phyloP scores from a whole-genome alignment of 2,888 invertebrate species.

The Heteromurus nitidus region DNA sequence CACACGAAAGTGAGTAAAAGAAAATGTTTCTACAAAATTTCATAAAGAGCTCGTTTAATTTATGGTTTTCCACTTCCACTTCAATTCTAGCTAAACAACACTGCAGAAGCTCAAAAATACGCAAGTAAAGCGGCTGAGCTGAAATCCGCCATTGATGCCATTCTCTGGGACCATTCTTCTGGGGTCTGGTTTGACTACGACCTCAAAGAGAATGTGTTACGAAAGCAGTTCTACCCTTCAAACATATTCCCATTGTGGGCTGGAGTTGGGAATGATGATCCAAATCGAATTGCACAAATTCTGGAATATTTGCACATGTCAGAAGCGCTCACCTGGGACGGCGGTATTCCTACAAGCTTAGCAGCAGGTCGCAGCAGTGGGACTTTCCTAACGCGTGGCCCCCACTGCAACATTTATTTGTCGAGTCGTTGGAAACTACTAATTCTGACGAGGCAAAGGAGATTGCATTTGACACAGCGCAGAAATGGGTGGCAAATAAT shows the following conservation, averaged over 20 bases:
- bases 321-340: constrained; percentile 80
- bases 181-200: constrained; percentile 90
- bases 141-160: constrained; percentile 80
- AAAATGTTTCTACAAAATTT: background rate
- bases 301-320: constrained; percentile 83
- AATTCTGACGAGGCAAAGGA: constrained; percentile 81
- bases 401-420: constrained; percentile 90
- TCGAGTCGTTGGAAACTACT: constrained; percentile 85
- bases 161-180: constrained; percentile 85
- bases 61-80: background rate
- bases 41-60: background rate
- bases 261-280: constrained; percentile 22
- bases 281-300: constrained; percentile 75
- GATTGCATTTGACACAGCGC: constrained; percentile 84
- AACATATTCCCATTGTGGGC: constrained; percentile 87
- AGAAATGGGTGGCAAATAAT: constrained; percentile 88
- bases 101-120: constrained; percentile 6
- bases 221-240: constrained; percentile 83
- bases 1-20: background rate
- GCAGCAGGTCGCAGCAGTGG: constrained; percentile 82
- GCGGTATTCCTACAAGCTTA: constrained; percentile 89
- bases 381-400: constrained; percentile 81
- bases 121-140: constrained; percentile 78
- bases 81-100: constrained; percentile 21
- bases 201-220: constrained; percentile 79